A percentile compares a stretch with the other conserved stretches of the same genome.
These are phyloP conservation scores for Magallana gigas DNA, from an alignment of 1,140 invertebrate species.

Conservation along the genomic window DNA sequence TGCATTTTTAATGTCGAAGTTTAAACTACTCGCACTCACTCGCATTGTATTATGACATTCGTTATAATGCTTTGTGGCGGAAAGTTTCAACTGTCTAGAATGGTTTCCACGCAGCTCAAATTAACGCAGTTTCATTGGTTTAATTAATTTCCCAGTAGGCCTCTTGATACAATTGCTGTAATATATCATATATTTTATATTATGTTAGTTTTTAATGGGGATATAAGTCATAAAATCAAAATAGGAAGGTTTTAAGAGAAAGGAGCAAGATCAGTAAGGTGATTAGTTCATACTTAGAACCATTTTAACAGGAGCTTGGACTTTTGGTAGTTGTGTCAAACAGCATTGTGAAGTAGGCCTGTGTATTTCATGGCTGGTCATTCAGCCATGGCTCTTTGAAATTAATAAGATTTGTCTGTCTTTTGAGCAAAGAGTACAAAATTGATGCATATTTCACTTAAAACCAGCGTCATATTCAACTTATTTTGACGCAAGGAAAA, in stretches of 20 bases:
- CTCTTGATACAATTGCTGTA: neutral
- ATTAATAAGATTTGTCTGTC: no score
- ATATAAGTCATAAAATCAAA: slow-evolving; percentile 6
- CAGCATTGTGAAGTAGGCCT: no score
- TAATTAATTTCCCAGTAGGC: slow-evolving; percentile 8
- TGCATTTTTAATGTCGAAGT: neutral
- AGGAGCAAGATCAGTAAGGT: neutral
- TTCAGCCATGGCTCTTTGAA: no score
- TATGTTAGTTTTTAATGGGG: slow-evolving; percentile 5
- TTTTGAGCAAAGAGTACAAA: no score
- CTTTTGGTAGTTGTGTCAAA: no score
- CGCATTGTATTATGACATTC: neutral
- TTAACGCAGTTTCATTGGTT: neutral
- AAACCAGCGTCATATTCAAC: no score
- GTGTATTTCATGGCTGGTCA: no score
- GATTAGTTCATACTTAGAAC: neutral
- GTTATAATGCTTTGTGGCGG: neutral
- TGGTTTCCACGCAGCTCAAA: neutral
- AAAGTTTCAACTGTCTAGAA: slow-evolving; percentile 1
- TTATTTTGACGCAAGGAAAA: no score
- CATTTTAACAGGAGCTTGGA: no score
- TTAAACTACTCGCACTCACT: neutral
- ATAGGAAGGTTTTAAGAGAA: neutral
- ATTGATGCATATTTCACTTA: no score
- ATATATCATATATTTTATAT: neutral